Evolutionary conservation across 2,797 vertebrate species (phyloP), one percentile per base, ranked within the genome.

Genomic region (Dendrocincla fuliginosa): DNA sequence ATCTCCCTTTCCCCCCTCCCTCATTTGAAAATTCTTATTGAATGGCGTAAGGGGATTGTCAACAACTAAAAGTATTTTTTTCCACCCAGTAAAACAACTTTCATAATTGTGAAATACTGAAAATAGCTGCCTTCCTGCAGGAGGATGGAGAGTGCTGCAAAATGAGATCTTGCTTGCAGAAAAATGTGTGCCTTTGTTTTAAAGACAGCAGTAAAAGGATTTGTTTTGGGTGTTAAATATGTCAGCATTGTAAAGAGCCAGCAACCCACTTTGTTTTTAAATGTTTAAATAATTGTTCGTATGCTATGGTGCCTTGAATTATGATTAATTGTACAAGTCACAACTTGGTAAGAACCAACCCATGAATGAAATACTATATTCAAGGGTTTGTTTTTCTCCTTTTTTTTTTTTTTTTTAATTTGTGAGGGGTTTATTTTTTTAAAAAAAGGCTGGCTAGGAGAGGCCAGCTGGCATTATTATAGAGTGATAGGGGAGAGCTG

Each of bases 161-260:
- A 86, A 49, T 16, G 63, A 78, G 69, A 93, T 80, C 87, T 91
- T 1, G 2, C 41, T 73, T 0, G 0, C 73, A 60, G 82, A 67
- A 94, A 95, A 93, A 94, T 50, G 27, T 67, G 71, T 50, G 52
- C 30, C 52, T 95, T 95, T 96, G 65, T 96, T 92, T 95, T 89
- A 85, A 93, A 91, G 78, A 63, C 85, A 80, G 78, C 84, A 71
- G 37, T 95, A 95, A 76, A 91, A 92, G 46, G 79, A 94, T 94
- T 96, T 90, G 77, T n/a, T 95, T 91, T 94, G 63, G 77, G 35
- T 90, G 59, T 84, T 95, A 95, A 96, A 85, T 92, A 84, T 89
- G 78, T 92, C 89, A 91, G 41, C 69, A 57, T 60, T 94, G 61
- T 93, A 80, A 90, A 94, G 37, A 96, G 56, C 74, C 85, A 84